Evolutionary conservation across 1,140 invertebrate genomes (phyloP), one percentile per base, ranked within the genome.

Genomic region (Drosophila pruinosa): DNA sequence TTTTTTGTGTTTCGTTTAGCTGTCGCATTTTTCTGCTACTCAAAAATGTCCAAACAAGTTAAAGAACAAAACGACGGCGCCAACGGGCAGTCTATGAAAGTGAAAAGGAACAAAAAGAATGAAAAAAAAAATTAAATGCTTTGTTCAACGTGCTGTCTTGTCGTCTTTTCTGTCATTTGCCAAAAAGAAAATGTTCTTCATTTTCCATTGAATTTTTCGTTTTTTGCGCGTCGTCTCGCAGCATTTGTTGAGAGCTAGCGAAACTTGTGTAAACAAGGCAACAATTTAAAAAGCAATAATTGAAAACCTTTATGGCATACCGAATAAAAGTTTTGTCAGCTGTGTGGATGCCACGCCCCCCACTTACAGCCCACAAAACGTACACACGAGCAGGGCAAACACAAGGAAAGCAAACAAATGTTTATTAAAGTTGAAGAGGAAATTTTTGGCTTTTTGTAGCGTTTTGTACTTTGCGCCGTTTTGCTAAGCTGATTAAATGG

Each of bases 281-380:
- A 78, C 63, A 75, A 75, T 78, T 78, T 78, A 54, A 63, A 64
- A 78, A 75, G 72, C 71, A 79, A 67, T 63, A 77, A 77, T 70
- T 65, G 64, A 74, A 79, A 76, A 69, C 72, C 72, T 75, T 75
- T 75, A 61, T 77, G 52, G 62, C 68, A 71, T 71, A 31, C 45
- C 58, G 38, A 67, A 72, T 53, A 71, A 62, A 73, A 73, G 43
- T 73, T 76, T 70, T 53, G 57, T 73, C 74, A 69, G 75, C 75
- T 72, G 68, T 64, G 48, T 26, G 21, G 48, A 28, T 47, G 38
- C 68, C 68, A 72, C 68, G 36, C 48, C 54, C 19, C n/a, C 31
- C 7, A 36, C 10, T 17, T 17, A 17, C 4, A 10, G n/a, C 7
- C 31, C 8, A 28, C 17, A 28, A 21, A 50, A 31, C 15, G 39